phyloP scores from a whole-genome alignment of 2,888 invertebrate species.

The Epinotia bilunana region DNA sequence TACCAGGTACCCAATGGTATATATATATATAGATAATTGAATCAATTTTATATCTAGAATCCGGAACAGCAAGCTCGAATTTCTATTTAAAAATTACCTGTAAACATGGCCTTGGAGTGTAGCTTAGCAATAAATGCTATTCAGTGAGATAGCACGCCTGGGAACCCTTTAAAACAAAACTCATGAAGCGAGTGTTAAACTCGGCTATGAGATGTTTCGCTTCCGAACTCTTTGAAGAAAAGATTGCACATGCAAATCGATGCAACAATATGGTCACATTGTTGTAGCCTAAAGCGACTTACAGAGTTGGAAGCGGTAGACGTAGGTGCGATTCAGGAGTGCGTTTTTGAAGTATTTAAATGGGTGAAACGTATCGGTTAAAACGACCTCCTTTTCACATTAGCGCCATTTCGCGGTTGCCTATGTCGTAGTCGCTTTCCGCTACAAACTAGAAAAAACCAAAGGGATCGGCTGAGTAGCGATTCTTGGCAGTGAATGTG shows the following conservation, averaged over 20 bases:
- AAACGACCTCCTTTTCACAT: too few relatives aligned
- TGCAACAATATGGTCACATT: constrained; percentile 33
- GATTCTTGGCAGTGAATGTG: too few relatives aligned
- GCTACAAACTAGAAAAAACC: too few relatives aligned
- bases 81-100: not conserved
- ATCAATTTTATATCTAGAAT: too few relatives aligned
- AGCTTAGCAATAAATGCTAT: not conserved
- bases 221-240: constrained; percentile 20
- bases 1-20: too few relatives aligned
- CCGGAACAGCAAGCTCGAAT: too few relatives aligned
- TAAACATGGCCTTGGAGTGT: not conserved
- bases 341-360: not conserved
- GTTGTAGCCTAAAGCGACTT: constrained; percentile 27
- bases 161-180: constrained; percentile 5
- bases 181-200: constrained; percentile 22
- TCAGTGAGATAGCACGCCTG: not conserved
- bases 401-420: too few relatives aligned
- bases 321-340: not conserved
- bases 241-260: constrained; percentile 10
- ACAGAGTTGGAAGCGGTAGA: constrained; percentile 5
- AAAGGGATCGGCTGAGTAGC: too few relatives aligned
- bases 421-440: too few relatives aligned
- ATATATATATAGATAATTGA: too few relatives aligned
- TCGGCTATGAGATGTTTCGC: constrained; percentile 11
- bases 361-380: too few relatives aligned